These are phyloP conservation scores for Parapristionchus giblindavisi DNA, from an alignment of 2,888 invertebrate species.

Conservation along the genomic window DNA sequence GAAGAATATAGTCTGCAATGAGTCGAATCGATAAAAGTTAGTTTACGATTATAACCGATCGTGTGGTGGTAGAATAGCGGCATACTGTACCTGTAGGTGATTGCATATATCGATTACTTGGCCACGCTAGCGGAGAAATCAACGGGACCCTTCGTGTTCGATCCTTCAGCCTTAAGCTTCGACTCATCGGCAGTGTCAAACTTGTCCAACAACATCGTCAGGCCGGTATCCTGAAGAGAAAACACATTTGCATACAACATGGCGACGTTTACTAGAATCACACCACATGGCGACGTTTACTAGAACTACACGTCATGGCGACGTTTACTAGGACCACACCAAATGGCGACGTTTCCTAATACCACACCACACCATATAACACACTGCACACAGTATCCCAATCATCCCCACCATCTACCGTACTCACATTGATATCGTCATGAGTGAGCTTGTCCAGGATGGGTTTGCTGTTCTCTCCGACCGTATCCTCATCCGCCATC, in stretches of 20 bases:
- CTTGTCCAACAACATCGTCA: constrained; percentile 65
- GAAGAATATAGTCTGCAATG: no score
- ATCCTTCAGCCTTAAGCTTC: constrained; percentile 57
- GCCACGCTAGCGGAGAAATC: constrained; percentile 50
- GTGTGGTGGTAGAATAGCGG: no score
- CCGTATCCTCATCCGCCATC: neutral
- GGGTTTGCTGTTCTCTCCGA: neutral
- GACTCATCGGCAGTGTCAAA: constrained; percentile 64
- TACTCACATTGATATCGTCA: constrained; percentile 26
- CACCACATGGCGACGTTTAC: neutral
- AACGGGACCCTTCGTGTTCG: constrained; percentile 50
- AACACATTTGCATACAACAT: neutral
- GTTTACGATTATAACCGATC: no score
- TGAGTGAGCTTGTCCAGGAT: neutral
- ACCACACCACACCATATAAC: neutral
- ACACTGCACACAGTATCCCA: neutral
- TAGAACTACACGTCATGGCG: no score
- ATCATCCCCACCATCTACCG: no score
- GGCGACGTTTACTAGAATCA: neutral
- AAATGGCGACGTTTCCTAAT: neutral
- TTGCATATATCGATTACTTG: no score
- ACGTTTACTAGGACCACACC: neutral
- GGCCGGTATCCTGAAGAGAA: constrained; percentile 49
- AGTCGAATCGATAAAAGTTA: no score
- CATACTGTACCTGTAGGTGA: no score